A percentile compares a stretch with the other conserved stretches of the same genome.
These are phyloP conservation scores for Philonicus albiceps DNA, from an alignment of 2,888 invertebrate species.

Conservation along the genomic window DNA sequence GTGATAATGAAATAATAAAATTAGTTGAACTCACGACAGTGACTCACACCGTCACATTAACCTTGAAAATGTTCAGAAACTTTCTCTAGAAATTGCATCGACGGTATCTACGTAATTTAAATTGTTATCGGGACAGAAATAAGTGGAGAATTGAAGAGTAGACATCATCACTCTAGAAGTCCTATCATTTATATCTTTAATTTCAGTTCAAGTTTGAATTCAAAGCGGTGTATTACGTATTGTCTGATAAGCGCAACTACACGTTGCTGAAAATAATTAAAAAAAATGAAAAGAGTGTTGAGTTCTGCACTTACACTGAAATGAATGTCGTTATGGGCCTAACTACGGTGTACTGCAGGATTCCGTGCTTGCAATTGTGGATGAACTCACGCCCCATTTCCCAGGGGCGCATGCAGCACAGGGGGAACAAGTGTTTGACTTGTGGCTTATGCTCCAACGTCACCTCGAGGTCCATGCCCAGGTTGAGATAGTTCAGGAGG, in stretches of 20 bases:
- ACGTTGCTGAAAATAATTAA: neutral
- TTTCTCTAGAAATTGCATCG: neutral
- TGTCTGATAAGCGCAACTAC: neutral
- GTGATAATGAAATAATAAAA: neutral
- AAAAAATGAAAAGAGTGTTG: constrained; percentile 6
- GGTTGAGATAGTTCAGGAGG: constrained; percentile 87
- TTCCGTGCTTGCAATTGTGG: constrained; percentile 95
- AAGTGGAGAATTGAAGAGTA: neutral
- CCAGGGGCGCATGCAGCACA: constrained; percentile 93
- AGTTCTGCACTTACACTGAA: constrained; percentile 75
- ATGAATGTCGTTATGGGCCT: constrained; percentile 89
- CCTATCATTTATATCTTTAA: neutral
- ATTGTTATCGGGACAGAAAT: neutral
- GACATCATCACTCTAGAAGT: neutral
- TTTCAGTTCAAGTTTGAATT: neutral
- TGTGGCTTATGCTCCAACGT: constrained; percentile 82
- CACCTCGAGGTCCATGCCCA: constrained; percentile 85
- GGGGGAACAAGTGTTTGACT: constrained; percentile 85
- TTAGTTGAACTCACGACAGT: neutral
- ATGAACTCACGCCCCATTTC: constrained; percentile 92
- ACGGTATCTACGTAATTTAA: neutral
- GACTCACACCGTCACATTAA: neutral
- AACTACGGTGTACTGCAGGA: constrained; percentile 92
- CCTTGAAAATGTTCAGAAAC: neutral
- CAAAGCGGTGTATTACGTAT: neutral